Evolutionary conservation across 2,113 vertebrate genomes (phyloP).

Genomic region (Peromyscus leucopus): DNA sequence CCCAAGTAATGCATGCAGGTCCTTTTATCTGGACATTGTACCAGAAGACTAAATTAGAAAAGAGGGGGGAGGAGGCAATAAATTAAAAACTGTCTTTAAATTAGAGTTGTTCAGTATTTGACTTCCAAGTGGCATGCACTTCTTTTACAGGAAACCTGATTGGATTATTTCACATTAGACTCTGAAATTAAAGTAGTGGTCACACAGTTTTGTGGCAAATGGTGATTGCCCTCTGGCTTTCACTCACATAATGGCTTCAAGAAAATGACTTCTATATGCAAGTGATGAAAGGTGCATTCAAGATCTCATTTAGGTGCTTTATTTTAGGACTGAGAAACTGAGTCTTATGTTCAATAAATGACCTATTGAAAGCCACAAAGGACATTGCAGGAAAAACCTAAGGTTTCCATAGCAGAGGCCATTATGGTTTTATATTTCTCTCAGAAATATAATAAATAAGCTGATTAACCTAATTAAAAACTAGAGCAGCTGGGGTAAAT

Average conservation of each 20-base stretch:
- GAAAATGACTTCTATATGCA: constrained; percentile 34
- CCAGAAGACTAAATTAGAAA: background rate
- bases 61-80: background rate
- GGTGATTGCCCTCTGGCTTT: background rate
- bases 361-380: background rate
- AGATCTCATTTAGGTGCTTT: background rate
- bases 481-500: background rate
- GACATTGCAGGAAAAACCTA: background rate
- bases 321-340: constrained; percentile 23
- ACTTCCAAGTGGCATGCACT: background rate
- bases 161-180: constrained; percentile 38
- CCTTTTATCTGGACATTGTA: background rate
- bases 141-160: constrained; percentile 37
- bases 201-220: background rate
- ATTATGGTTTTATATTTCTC: constrained; percentile 2
- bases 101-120: constrained; percentile 10
- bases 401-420: background rate
- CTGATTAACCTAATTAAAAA: constrained; percentile 25
- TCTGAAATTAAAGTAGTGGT: background rate
- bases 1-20: background rate
- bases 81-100: constrained; percentile 3
- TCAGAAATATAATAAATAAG: constrained; percentile 28
- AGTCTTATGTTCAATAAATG: constrained; percentile 1
- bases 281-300: background rate
- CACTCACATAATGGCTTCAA: background rate